Base-by-base conservation (phyloP, 2,113 vertebrate species). In the Oenanthe melanoleuca region DNA sequence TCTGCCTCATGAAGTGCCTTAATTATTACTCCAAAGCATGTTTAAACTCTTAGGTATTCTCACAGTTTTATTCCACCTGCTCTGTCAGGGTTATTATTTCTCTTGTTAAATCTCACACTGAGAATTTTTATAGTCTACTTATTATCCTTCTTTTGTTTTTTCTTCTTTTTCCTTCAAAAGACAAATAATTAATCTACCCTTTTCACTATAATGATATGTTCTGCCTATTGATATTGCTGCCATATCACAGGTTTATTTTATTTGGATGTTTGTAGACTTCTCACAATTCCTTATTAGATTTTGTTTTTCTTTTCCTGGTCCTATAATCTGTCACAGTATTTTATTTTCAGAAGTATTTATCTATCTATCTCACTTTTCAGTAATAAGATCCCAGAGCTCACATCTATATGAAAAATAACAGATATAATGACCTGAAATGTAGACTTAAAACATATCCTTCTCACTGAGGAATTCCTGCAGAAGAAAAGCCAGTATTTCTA, bases 381-480 rank as follows among this genome's bases (percentile, higher is more conserved):
- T 88, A 88, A 82, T 79, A 90, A 82, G 52, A 66, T 82, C 74
- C 79, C 82, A 90, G 65, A 93, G 61, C 60, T 93, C 74, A 79
- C n/a, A 85, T 88, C 17, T 81, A 8, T 79, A 53, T 59, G 49
- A 92, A 81, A 84, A 84, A 78, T 29, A 67, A 45, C 45, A 74
- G 11, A 6, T 37, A 70, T 81, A 90, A 79, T n/a, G 42, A 79
- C 37, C 31, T 57, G 70, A 92, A 95, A 79, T 55, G 28, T 57
- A 85, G 47, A 74, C 11, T 59, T 52, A 34, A 89, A 87, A 19
- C 10, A 49, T 60, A 80, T 33, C 8, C 17, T 84, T 92, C 37
- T 70, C 52, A 37, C 47, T 74, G 42, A 85, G 60, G 42, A 87
- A 88, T 79, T 61, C 21, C 14, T 77, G 18, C 7, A 89, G 20